Evolutionary conservation across 2,888 invertebrate species (phyloP).

Genomic region (Halictus ligatus): DNA sequence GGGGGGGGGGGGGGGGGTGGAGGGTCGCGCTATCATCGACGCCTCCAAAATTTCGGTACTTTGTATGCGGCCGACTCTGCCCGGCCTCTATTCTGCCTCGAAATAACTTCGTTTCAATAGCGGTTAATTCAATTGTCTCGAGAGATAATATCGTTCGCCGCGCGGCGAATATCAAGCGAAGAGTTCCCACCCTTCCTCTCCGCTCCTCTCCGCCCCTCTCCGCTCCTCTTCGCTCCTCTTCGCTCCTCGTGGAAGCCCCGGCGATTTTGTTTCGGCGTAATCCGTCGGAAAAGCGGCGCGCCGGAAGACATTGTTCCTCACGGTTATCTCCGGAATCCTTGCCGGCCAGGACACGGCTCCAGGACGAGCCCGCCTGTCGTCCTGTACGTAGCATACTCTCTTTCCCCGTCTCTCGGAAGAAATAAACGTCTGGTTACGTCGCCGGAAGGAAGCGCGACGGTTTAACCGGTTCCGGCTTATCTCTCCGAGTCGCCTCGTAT

Average conservation of each 20-base stretch:
- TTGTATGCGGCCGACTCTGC: constrained; percentile 71
- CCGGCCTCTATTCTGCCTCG: constrained; percentile 66
- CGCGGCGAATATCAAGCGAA: constrained; percentile 45
- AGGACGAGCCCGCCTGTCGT: not conserved
- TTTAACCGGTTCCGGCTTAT: constrained; percentile 73
- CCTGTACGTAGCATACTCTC: not conserved
- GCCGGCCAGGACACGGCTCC: not conserved
- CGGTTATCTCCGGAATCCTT: constrained; percentile 2
- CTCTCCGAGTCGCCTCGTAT: constrained; percentile 71
- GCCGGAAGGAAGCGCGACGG: constrained; percentile 61
- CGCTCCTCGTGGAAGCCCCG: not conserved
- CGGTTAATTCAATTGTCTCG: constrained; percentile 78
- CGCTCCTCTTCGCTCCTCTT: not conserved
- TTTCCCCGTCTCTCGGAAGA: constrained; percentile 30
- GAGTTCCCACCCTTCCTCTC: not conserved
- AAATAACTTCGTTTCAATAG: constrained; percentile 81
- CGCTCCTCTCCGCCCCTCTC: not conserved
- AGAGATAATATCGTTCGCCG: constrained; percentile 75
- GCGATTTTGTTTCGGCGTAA: constrained; percentile 2
- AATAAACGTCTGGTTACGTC: constrained; percentile 68
- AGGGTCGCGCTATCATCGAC: constrained; percentile 4
- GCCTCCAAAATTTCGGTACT: constrained; percentile 64
- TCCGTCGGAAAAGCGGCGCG: not conserved
- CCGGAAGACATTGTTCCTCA: not conserved
- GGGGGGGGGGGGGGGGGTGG: too few relatives aligned